Evolutionary conservation across 2,113 vertebrate species (phyloP).

Genomic region (Cariama cristata): DNA sequence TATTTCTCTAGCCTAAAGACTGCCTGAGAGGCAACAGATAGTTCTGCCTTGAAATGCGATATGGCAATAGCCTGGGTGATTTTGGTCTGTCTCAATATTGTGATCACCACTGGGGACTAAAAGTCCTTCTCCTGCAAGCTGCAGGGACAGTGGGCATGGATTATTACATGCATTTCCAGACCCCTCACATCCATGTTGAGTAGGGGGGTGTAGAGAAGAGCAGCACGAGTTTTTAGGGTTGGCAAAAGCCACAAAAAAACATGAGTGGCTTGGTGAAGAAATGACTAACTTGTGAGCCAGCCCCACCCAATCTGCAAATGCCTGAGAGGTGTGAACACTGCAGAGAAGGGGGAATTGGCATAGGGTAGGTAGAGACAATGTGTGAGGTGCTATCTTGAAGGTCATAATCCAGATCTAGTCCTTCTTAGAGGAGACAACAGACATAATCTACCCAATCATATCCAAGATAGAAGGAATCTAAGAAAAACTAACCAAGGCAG

Average conservation of each 20-base stretch:
- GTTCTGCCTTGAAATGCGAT: slow-evolving; percentile 62
- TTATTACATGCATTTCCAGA: background rate
- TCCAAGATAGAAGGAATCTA: rapidly evolving
- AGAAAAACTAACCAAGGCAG: background rate
- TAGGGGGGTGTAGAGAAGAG: background rate
- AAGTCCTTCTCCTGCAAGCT: background rate
- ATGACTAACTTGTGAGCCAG: background rate
- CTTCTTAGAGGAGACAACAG: rapidly evolving
- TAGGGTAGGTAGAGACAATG: background rate
- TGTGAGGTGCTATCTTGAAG: background rate
- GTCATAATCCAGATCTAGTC: background rate
- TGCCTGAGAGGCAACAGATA: slow-evolving; percentile 56
- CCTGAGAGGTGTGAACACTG: background rate
- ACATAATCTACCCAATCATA: background rate
- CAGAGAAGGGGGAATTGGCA: background rate
- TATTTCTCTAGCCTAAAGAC: slow-evolving; percentile 14
- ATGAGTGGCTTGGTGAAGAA: background rate
- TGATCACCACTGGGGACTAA: background rate
- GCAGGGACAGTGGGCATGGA: background rate
- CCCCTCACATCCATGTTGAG: background rate
- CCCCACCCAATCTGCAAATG: background rate
- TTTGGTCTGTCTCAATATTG: slow-evolving; percentile 1
- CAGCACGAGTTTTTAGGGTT: background rate
- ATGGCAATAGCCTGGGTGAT: slow-evolving; percentile 5
- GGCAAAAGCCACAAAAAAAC: background rate